Conservation (phyloP, 2,888 invertebrate genomes). For the Torymus texanus region DNA sequence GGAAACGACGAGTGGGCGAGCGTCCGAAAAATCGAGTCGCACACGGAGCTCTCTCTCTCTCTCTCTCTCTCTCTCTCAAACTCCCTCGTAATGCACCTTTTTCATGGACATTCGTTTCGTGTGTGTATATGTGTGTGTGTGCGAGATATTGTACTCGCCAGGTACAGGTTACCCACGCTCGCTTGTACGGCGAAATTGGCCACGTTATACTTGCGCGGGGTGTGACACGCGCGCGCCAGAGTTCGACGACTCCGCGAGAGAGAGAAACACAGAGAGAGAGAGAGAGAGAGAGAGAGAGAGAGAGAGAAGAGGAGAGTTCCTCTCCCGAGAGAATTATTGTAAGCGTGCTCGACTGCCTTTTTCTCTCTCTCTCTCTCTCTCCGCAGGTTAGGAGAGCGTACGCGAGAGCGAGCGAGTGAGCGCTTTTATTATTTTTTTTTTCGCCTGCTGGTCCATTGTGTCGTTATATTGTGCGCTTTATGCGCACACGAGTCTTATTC, state of each 20-base stretch:
- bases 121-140: slow-evolving; percentile 32
- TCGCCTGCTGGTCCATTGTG: slow-evolving; percentile 31
- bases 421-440: slow-evolving; percentile 38
- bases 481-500: slow-evolving; percentile 12
- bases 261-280: not conserved
- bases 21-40: slow-evolving; percentile 6
- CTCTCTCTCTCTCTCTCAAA: too few relatives aligned
- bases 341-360: too few relatives aligned
- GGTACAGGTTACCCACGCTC: slow-evolving; percentile 55
- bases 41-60: too few relatives aligned
- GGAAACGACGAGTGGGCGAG: not conserved
- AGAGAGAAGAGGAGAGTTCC: too few relatives aligned
- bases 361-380: slow-evolving; percentile 1
- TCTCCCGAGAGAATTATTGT: too few relatives aligned
- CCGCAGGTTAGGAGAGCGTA: slow-evolving; percentile 3
- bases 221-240: slow-evolving; percentile 28
- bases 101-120: too few relatives aligned
- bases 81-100: too few relatives aligned
- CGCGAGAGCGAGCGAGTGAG: not conserved
- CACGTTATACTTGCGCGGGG: slow-evolving; percentile 35
- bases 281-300: too few relatives aligned
- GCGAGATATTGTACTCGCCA: slow-evolving; percentile 54
- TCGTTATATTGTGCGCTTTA: slow-evolving; percentile 15
- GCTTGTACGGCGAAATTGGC: slow-evolving; percentile 57
- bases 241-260: slow-evolving; percentile 48